A percentile compares a stretch with the other conserved stretches of the same genome.
Conservation (phyloP, 2,113 vertebrate species). For the Phocoena phocoena region DNA sequence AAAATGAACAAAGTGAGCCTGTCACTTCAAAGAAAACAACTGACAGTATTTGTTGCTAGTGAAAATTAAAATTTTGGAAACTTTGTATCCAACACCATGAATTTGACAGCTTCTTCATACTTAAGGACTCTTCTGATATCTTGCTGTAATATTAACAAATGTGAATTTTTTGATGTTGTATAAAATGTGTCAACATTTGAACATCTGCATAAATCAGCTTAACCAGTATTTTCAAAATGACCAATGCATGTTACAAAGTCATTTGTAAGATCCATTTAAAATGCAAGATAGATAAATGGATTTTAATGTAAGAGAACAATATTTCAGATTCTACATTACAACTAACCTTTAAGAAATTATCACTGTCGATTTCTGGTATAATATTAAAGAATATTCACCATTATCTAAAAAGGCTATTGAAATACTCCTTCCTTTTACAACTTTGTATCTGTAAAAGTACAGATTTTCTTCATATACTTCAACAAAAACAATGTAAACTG, state of each 20-base stretch:
- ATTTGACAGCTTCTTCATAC: not conserved
- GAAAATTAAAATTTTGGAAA: slow-evolving; percentile 38
- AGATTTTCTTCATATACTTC: not conserved
- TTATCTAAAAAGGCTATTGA: not conserved
- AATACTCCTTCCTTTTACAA: not conserved
- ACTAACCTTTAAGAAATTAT: not conserved
- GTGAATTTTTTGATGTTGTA: not conserved
- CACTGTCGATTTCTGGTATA: not conserved
- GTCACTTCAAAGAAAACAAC: slow-evolving; percentile 12
- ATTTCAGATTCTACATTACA: not conserved
- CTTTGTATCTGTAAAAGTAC: not conserved
- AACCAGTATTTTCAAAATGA: slow-evolving; percentile 29
- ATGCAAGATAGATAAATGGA: not conserved
- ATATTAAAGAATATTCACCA: not conserved
- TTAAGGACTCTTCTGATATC: not conserved
- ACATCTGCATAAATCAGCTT: not conserved
- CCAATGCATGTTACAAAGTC: not conserved
- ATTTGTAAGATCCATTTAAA: not conserved
- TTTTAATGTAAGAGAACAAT: not conserved
- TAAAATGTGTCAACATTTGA: not conserved
- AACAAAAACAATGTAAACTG: not conserved
- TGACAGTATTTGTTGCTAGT: not conserved
- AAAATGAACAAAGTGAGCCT: not conserved
- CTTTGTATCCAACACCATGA: not conserved
- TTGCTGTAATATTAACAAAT: not conserved